These are phyloP conservation scores for Vulpes vulpes DNA, from an alignment of 2,113 vertebrate species.

Conservation along the genomic window DNA sequence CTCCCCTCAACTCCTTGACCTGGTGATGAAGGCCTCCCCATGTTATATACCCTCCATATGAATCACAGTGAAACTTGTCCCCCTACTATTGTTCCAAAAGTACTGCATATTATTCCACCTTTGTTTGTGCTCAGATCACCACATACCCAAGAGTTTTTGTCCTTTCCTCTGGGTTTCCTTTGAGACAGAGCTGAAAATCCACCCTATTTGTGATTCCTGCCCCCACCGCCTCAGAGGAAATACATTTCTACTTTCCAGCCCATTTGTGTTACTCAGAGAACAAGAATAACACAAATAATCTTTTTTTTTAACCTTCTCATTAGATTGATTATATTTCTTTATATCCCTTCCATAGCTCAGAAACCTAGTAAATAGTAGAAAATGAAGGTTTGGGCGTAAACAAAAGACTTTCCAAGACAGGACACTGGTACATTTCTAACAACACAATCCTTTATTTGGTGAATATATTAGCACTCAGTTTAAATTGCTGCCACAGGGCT, in stretches of 20 bases:
- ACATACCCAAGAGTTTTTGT: background rate
- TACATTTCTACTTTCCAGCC: background rate
- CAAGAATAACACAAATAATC: background rate
- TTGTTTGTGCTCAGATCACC: background rate
- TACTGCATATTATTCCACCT: background rate
- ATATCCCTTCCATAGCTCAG: background rate
- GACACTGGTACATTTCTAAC: background rate
- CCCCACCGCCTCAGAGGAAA: background rate
- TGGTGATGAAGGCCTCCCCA: background rate
- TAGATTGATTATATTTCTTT: background rate
- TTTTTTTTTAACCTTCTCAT: background rate
- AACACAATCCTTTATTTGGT: conserved; percentile 60
- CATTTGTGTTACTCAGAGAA: background rate
- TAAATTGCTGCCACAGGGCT: background rate
- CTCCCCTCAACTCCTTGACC: background rate
- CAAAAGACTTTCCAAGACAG: background rate
- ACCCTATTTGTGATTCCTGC: background rate
- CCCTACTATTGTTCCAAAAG: background rate
- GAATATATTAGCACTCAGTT: background rate
- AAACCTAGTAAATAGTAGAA: background rate
- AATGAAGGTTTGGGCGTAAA: background rate
- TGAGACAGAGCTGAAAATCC: background rate
- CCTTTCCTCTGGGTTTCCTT: background rate
- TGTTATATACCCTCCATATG: no score
- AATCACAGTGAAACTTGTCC: background rate